Conservation (phyloP, 2,113 vertebrate species). For the Ammodramus savannarum region DNA sequence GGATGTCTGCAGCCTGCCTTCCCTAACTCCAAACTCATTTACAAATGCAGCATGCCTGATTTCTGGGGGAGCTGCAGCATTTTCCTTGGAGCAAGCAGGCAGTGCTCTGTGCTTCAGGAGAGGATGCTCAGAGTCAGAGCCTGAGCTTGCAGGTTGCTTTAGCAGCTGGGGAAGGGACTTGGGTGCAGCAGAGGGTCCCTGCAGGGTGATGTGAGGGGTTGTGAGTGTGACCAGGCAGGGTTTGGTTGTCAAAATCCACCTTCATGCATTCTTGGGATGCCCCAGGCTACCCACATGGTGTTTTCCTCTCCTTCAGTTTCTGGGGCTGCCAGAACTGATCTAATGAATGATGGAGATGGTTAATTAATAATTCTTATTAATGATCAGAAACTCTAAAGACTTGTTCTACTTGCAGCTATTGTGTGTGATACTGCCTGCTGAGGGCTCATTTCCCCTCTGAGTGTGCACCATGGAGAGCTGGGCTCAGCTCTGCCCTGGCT, state of each 20-base stretch:
- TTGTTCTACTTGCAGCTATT: neutral
- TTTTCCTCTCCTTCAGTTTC: neutral
- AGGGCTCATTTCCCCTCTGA: neutral
- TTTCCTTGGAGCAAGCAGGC: fast-evolving
- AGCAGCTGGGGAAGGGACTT: neutral
- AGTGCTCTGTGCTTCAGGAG: neutral
- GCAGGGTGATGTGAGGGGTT: neutral
- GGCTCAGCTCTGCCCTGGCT: neutral
- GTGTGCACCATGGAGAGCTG: neutral
- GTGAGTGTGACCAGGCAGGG: fast-evolving
- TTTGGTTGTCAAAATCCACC: neutral
- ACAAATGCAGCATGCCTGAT: neutral
- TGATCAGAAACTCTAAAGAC: neutral
- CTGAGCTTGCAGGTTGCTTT: neutral
- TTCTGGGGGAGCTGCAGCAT: neutral
- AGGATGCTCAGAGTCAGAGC: neutral
- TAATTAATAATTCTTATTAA: no score
- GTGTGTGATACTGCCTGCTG: neutral
- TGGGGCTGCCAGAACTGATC: neutral
- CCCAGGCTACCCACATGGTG: fast-evolving
- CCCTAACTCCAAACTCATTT: neutral
- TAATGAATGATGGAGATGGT: neutral
- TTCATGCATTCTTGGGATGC: neutral
- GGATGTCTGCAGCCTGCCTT: slow-evolving; percentile 27
- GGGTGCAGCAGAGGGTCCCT: neutral